Base-by-base conservation (phyloP, 2,113 vertebrate species). In the Morone saxatilis region DNA sequence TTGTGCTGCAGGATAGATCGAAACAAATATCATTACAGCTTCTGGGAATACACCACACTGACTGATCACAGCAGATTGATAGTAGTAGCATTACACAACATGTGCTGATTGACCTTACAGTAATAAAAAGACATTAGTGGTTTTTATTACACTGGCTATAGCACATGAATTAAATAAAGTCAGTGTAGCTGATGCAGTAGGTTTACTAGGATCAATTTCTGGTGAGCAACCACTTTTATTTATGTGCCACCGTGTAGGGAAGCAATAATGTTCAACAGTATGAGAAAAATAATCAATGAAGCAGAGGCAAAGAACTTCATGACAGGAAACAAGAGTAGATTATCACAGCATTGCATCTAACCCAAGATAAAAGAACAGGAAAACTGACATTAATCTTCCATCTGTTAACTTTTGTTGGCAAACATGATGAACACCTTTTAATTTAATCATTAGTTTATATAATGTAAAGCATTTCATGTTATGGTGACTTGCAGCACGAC, bases 1-100 rank as follows among this genome's bases (percentile, higher is more conserved):
- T 98, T 97, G 95, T 97, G 89, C 93, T 96, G 76, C 60, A 50
- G 62, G 57, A 76, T 0, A 76, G 16, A 91, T 54, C 14, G 81
- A 60, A 75, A 76, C 43, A 77, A 77, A 85, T 73, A 86, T 61
- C 81, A 71, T 50, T 16, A 45, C 38, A 78, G 73, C 80, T 62
- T 48, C 47, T 4, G 45, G 17, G 19, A 71, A 48, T 4, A 71
- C 50, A 54, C 4, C 22, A 51, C 59, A 22, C 59, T 12, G 51
- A 25, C 8, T 40, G 20, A 75, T 14, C 4, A 13, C 0, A 10
- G 41, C 38, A 40, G 36, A 47, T 7, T 41, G 70, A 56, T 1
- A 47, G 61, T 20, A 9, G 19, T 13, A 14, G 13, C 61, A 45
- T 45, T 3, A 76, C 13, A 12, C 3, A 17, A n/a, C 61, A 57